A percentile compares a stretch with the other conserved stretches of the same genome.
phyloP scores from a whole-genome alignment of 2,113 vertebrate species.

The Hypanus sabinus region DNA sequence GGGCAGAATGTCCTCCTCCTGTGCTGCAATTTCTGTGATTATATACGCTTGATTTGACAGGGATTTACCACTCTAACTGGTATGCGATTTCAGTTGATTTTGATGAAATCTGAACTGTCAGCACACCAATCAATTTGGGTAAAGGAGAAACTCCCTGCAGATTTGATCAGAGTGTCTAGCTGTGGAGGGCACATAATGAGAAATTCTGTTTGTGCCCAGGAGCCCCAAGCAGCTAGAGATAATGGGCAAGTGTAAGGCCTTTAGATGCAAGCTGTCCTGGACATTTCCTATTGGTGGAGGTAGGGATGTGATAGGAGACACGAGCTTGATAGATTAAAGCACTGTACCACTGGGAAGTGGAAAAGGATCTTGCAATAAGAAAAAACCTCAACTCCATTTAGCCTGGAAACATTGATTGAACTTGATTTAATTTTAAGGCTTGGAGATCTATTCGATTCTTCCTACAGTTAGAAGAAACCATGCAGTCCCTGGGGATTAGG shows the following conservation, averaged over 20 bases:
- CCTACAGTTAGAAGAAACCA: not conserved
- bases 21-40: not conserved
- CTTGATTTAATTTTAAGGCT: not conserved
- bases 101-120: too few species aligned
- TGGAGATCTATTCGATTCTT: not conserved
- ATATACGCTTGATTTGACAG: too few species aligned
- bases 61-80: too few species aligned
- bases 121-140: not conserved
- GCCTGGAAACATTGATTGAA: not conserved
- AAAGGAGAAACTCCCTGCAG: too few species aligned
- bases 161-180: not conserved
- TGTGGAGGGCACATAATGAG: not conserved
- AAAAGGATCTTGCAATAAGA: not conserved
- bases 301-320: not conserved
- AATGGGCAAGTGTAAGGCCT: not conserved
- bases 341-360: not conserved
- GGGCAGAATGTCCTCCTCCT: not conserved
- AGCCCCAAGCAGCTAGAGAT: not conserved
- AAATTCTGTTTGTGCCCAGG: not conserved
- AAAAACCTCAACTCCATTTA: not conserved
- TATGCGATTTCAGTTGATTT: too few species aligned
- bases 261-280: not conserved
- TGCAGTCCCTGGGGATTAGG: not conserved
- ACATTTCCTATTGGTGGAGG: not conserved
- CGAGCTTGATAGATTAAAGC: not conserved